Base-by-base conservation (phyloP, 2,888 invertebrate species). In the Plebejus argus region DNA sequence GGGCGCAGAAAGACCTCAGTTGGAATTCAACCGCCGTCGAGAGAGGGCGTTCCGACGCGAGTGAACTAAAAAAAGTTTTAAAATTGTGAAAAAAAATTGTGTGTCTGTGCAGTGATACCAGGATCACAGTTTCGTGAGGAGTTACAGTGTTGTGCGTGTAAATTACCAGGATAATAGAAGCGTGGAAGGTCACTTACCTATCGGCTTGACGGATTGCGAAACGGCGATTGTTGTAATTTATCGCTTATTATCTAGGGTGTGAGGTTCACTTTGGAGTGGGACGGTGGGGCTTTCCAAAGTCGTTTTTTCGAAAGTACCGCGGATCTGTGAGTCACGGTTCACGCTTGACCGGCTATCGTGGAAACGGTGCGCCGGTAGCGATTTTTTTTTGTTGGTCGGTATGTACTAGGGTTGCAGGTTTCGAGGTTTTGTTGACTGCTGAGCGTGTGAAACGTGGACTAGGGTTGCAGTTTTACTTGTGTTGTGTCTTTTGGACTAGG, bases 1-100 rank as follows among this genome's bases (percentile, higher is more conserved):
- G 83, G 82, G 92, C 93, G 93, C 93, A 91, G 82, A 81, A 83
- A 82, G 82, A 85, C 88, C 89, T 89, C 90, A 93, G 93, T 93
- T 88, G 86, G 86, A 86, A 83, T 86, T 81, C 85, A 84, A 83
- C 83, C 84, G 86, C 83, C 86, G 86, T 81, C 82, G 83, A 82
- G 83, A 81, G 82, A 84, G 86, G 84, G 86, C 87, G 91, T 88
- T 78, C 84, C 81, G 85, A 58, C 49, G 35, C 28, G 23, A 74
- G 45, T 78, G 35, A 45, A 39, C 33, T 58, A 20, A 28, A 15
- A 35, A 70, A 45, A 71, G 70, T 39, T 10, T 39, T 39, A 20
- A n/a, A 71, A 18, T 35, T 7, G 53, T 53, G 53, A 18, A 39
- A 35, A 39, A 39, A 20, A 39, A n/a, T 8, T 7, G 12, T 71